These are phyloP conservation scores for Echinarachnius parma DNA, from an alignment of 53 echinoderm and acorn worm genomes.

Conservation along the genomic window DNA sequence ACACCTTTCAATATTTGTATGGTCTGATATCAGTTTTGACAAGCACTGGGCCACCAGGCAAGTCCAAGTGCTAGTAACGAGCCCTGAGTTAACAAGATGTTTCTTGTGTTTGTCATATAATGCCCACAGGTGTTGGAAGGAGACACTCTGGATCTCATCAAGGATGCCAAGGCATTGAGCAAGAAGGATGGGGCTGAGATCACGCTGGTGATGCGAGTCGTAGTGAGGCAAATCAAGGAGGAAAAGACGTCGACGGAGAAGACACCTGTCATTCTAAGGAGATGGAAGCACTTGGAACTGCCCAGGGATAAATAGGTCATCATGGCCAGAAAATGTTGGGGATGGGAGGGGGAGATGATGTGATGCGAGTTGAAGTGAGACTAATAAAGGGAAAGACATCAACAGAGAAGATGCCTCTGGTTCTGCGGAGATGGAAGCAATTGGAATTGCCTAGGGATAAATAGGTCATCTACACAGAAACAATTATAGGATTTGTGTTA, in stretches of 20 bases:
- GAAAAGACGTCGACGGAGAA: constrained; percentile 66
- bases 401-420: constrained; percentile 57
- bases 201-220: constrained; percentile 66
- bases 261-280: constrained; percentile 58
- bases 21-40: not conserved
- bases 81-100: not conserved
- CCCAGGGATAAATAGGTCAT: constrained; percentile 18
- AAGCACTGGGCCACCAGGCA: not conserved
- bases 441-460: constrained; percentile 37
- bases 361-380: constrained; percentile 74
- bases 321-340: too few relatives aligned
- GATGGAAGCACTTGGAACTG: constrained; percentile 76
- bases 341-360: constrained; percentile 14
- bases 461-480: too few relatives aligned
- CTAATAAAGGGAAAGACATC: constrained; percentile 57
- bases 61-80: not conserved
- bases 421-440: constrained; percentile 84
- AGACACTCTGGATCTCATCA: constrained; percentile 67
- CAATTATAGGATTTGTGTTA: too few relatives aligned
- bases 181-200: constrained; percentile 14
- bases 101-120: not conserved
- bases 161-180: constrained; percentile 28
- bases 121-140: constrained; percentile 66
- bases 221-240: constrained; percentile 49
- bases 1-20: too few relatives aligned